A percentile compares a stretch with the other conserved stretches of the same genome.
Conservation (phyloP, 2,113 vertebrate species). For the Delphinapterus leucas region DNA sequence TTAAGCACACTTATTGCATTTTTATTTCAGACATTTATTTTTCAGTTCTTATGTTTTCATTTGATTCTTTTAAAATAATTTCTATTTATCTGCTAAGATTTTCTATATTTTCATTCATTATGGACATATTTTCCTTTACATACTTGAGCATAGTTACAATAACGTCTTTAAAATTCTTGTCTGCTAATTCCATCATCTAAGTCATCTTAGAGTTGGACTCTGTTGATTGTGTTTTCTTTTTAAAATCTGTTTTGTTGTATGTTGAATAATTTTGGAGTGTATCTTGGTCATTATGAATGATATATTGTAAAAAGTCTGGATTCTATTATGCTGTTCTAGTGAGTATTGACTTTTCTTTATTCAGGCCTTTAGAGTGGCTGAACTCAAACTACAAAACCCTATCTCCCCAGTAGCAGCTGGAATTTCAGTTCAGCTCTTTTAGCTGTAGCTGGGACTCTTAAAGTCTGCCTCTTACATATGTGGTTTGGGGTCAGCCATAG, state of each 20-base stretch:
- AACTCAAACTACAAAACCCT: not conserved
- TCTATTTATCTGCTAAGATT: not conserved
- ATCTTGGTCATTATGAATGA: not conserved
- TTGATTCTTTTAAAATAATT: not conserved
- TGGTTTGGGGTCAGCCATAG: not conserved
- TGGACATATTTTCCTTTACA: not conserved
- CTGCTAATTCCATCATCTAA: not conserved
- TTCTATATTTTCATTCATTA: slow-evolving; percentile 8
- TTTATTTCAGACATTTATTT: not conserved
- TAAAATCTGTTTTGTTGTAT: not conserved
- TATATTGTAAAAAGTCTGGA: not conserved
- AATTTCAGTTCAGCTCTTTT: not conserved
- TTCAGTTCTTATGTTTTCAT: not conserved
- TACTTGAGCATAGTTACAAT: not conserved
- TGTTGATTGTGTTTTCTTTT: not conserved
- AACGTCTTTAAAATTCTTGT: not conserved
- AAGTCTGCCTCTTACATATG: not conserved
- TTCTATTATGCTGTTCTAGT: not conserved
- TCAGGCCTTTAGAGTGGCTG: not conserved
- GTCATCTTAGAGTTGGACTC: not conserved
- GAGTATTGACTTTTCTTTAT: not conserved
- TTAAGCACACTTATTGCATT: not conserved
- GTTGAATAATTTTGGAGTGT: not conserved
- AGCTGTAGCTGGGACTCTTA: not conserved
- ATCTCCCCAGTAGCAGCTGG: not conserved